Evolutionary conservation across 1,140 invertebrate species (phyloP), one percentile per base, ranked within the genome.

Genomic region (Megathymus violae): DNA sequence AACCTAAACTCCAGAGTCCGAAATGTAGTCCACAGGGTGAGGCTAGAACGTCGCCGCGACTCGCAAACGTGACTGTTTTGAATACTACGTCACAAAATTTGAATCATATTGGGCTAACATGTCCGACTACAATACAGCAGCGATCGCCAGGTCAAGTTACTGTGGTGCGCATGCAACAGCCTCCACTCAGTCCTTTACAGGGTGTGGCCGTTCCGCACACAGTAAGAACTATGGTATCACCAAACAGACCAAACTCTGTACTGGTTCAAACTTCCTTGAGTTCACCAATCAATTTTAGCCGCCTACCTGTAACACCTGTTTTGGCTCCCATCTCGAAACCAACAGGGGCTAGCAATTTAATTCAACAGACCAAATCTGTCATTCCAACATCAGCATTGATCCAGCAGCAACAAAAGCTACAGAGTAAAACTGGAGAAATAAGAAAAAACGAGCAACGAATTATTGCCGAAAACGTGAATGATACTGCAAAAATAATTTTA

Each of bases 291-390:
- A 88, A 90, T 69, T 86, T 91, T 34, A 92, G 89, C 62, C 74
- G 92, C 54, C 76, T 93, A 27, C 92, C 93, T 25, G 91, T 93
- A 22, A 92, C 93, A 17, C 89, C 93, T 9, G 91, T 93, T 15
- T 80, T 93, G 54, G 78, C 91, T 27, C 88, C 91, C 9, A 91
- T 92, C 60, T 87, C 92, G 2, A 93, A 93, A 84, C 90, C 93
- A 59, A 58, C 92, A n/a, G 91, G 85, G 82, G 60, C 84, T 1
- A 91, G 85, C 31, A 93, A 91, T 61, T 71, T 92, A 46, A 67
- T 93, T 19, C 91, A 90, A 59, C 92, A 93, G 76, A 84, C 80
- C 59, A 91, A 89, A 74, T 64, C 61, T 41, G 77, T 76, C 40
- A 59, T 78, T 0, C 80, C 62, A 63, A 68, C 71, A 62, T 62